Conservation (phyloP, 2,888 invertebrate genomes). For the Drosophila meridiana region DNA sequence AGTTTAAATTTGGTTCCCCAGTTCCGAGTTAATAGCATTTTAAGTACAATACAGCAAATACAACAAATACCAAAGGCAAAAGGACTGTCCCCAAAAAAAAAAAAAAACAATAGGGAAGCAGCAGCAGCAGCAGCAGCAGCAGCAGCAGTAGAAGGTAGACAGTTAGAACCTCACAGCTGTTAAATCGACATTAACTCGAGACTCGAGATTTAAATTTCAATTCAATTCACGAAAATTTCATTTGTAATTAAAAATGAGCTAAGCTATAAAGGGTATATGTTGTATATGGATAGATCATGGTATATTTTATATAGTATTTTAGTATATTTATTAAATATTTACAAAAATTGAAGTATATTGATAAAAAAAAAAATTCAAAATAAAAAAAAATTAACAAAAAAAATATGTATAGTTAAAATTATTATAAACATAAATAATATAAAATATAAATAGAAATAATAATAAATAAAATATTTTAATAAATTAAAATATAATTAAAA, state of each 20-base stretch:
- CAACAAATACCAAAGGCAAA: constrained; percentile 7
- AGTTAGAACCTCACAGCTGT: constrained; percentile 11
- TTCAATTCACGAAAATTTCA: constrained; percentile 26
- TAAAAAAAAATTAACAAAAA: too few relatives aligned
- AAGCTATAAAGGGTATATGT: too few relatives aligned
- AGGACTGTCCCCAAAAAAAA: background rate
- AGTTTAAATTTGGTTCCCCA: constrained; percentile 62
- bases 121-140: background rate
- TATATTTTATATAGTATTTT: background rate
- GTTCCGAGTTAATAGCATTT: constrained; percentile 76
- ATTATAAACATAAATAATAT: too few relatives aligned
- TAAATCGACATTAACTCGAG: constrained; percentile 53
- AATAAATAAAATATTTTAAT: too few relatives aligned
- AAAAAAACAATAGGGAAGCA: background rate
- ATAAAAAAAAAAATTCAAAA: too few relatives aligned
- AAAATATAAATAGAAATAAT: too few relatives aligned
- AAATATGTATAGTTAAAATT: too few relatives aligned
- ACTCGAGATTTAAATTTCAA: constrained; percentile 32
- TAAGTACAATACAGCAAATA: constrained; percentile 64
- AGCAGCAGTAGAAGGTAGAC: background rate
- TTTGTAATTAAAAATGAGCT: constrained; percentile 13
- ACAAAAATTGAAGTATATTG: too few relatives aligned
- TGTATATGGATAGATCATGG: background rate
- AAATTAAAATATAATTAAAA: too few relatives aligned
- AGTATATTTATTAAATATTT: background rate